These are phyloP conservation scores for Sebastes vulpes DNA, from an alignment of 2,797 vertebrate species.

Conservation along the genomic window DNA sequence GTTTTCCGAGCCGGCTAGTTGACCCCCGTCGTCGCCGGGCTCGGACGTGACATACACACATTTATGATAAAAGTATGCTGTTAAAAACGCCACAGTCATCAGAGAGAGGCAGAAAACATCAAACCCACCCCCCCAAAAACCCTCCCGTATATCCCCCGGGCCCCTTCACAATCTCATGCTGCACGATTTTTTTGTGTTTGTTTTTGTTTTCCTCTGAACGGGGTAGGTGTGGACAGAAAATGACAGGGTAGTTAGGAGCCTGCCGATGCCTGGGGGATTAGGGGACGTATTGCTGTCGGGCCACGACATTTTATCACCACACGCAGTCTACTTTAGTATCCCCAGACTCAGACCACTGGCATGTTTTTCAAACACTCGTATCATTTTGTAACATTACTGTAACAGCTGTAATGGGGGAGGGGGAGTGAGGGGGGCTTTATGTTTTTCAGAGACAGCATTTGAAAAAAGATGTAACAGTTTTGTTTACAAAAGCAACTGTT, in stretches of 20 bases:
- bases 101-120: slow-evolving; percentile 82
- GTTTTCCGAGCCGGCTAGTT: slow-evolving; percentile 11
- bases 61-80: slow-evolving; percentile 36
- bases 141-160: slow-evolving; percentile 8
- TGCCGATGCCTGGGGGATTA: slow-evolving; percentile 18
- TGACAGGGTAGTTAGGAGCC: slow-evolving; percentile 26
- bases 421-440: slow-evolving; percentile 3
- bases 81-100: slow-evolving; percentile 79
- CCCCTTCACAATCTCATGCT: slow-evolving; percentile 80
- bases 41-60: slow-evolving; percentile 52
- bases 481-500: slow-evolving; percentile 57
- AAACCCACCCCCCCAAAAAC: slow-evolving; percentile 25
- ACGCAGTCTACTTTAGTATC: slow-evolving; percentile 47
- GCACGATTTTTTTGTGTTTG: slow-evolving; percentile 41
- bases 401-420: slow-evolving; percentile 45
- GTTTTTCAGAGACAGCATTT: slow-evolving; percentile 55
- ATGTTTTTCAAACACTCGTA: slow-evolving; percentile 51
- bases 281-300: slow-evolving; percentile 71
- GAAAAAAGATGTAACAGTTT: slow-evolving; percentile 43
- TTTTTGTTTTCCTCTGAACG: slow-evolving; percentile 49
- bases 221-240: slow-evolving; percentile 59
- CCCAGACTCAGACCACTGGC: slow-evolving; percentile 14
- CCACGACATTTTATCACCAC: slow-evolving; percentile 29
- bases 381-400: slow-evolving; percentile 52
- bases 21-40: slow-evolving; percentile 3